Base-by-base conservation (phyloP, 2,888 invertebrate species). In the Caenorhabditis plicata region DNA sequence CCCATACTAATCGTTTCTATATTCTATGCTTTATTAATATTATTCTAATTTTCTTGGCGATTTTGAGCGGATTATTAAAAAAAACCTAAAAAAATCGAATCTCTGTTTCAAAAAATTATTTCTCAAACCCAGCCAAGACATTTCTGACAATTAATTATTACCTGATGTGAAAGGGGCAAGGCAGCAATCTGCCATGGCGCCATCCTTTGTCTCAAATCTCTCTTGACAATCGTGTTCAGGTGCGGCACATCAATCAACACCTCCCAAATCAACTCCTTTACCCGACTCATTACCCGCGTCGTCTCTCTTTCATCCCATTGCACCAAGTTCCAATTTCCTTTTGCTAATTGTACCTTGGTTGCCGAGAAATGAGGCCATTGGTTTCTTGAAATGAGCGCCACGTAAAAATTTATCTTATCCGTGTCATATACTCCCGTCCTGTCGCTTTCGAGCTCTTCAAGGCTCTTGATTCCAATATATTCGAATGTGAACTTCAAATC, bases 1-100 rank as follows among this genome's bases (percentile, higher is more conserved):
- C 73, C 73, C 73, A 73, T 11, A 69, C 64, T 4, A 69, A 49
- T 8, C 73, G 57, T 46, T 73, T 71, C 70, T 68, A 29, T 32
- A 58, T 20, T 23, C n/a, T n/a, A n/a, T n/a, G 9, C 17, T n/a
- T 17, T 38, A n/a, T 17, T n/a, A 9, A n/a, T 17, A 11, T 38
- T n/a, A n/a, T 17, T 11, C 17, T 9, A 17, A 38, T 38, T n/a
- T 9, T n/a, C 38, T 38, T 38, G 9, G 11, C 13, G 17, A 13
- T n/a, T 13, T 13, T 31, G 9, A 9, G 13, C 11, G 31, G n/a
- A n/a, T n/a, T n/a, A n/a, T n/a, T n/a, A n/a, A n/a, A n/a, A n/a
- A n/a, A n/a, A n/a, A n/a, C n/a, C n/a, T n/a, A n/a, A n/a, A n/a
- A n/a, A n/a, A n/a, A n/a, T n/a, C n/a, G n/a, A n/a, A n/a, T n/a